Evolutionary conservation across 2,113 vertebrate species (phyloP).

Genomic region (Callipepla californica): DNA sequence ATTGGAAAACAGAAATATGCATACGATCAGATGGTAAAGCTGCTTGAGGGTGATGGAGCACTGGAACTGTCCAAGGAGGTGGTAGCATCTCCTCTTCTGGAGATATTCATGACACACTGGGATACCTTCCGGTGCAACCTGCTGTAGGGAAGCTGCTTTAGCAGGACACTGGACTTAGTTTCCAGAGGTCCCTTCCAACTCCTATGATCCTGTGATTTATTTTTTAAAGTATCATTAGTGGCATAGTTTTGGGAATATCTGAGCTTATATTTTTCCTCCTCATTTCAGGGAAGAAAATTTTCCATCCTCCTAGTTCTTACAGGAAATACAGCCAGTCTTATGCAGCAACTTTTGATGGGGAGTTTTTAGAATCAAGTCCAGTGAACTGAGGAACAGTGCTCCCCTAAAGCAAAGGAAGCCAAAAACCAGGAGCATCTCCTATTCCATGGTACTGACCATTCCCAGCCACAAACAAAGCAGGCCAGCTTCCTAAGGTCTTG

Average conservation of each 20-base stretch:
- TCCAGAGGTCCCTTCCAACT: no score
- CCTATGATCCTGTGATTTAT: background rate
- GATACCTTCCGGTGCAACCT: no score
- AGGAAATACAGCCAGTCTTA: background rate
- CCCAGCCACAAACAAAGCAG: background rate
- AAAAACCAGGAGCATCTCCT: background rate
- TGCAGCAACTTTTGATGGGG: background rate
- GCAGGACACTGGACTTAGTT: no score
- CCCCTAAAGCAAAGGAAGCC: background rate
- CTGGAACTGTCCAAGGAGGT: no score
- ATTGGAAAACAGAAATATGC: no score
- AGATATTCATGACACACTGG: no score
- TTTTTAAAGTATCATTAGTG: background rate
- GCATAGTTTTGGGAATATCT: background rate
- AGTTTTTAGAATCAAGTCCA: background rate
- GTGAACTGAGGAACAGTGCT: background rate
- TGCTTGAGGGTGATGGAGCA: no score
- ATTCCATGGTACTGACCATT: background rate
- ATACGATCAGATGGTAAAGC: no score
- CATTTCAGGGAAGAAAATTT: background rate
- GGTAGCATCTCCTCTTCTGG: no score
- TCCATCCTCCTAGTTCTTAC: background rate
- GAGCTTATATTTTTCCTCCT: background rate
- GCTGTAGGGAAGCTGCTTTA: no score
- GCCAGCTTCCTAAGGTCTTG: background rate